Percentiles rank a stretch among this genome's conserved stretches.
Evolutionary conservation across 1,140 invertebrate species (phyloP).

Genomic region (Drosophila fuyamai): DNA sequence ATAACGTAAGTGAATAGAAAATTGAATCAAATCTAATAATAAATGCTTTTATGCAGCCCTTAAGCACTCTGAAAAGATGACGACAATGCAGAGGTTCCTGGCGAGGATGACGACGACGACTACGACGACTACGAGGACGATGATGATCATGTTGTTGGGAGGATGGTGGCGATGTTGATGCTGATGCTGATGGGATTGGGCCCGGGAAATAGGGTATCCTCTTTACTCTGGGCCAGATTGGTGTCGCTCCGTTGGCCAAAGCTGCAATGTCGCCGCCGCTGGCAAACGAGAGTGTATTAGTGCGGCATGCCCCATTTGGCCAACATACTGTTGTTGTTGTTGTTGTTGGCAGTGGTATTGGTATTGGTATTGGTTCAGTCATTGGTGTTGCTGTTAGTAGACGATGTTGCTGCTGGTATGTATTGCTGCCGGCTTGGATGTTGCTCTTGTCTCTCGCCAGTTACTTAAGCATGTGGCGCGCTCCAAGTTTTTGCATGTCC

Average conservation of each 20-base stretch:
- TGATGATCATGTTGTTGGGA: background rate
- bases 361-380: background rate
- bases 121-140: constrained; percentile 13
- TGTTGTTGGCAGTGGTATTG: background rate
- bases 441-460: constrained; percentile 32
- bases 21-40: constrained; percentile 84
- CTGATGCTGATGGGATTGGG: constrained; percentile 4
- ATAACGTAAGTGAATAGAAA: constrained; percentile 84
- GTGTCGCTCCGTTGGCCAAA: constrained; percentile 74
- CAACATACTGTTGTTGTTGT: constrained; percentile 4
- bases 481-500: constrained; percentile 40
- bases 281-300: constrained; percentile 44
- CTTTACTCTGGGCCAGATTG: constrained; percentile 56
- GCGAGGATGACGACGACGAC: constrained; percentile 26
- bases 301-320: constrained; percentile 61
- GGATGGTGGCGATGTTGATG: background rate
- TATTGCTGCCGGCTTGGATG: background rate
- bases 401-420: constrained; percentile 10
- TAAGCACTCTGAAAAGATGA: constrained; percentile 83
- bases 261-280: constrained; percentile 61
- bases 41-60: constrained; percentile 83
- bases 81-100: constrained; percentile 53
- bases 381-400: background rate
- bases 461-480: constrained; percentile 51
- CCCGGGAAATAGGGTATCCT: constrained; percentile 21